Evolutionary conservation across 1,140 invertebrate genomes (phyloP), one percentile per base, ranked within the genome.

Genomic region (Musca domestica): DNA sequence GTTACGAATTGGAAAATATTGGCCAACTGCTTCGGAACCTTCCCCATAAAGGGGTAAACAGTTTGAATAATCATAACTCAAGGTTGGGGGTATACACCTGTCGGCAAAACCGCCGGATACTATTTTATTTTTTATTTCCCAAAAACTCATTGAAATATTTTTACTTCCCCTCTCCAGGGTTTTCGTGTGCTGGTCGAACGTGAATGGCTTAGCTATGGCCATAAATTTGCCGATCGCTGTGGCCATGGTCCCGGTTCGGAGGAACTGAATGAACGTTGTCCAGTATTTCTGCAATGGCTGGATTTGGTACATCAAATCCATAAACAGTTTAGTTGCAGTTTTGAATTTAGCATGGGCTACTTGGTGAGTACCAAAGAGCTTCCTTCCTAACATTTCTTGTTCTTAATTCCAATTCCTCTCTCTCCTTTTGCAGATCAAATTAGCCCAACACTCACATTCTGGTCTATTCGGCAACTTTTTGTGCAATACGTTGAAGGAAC

Each of bases 251-350:
- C 92, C 17, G 89, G 90, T 20, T 87, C 86, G 2, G 93, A 95
- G 69, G 95, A 98, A 77, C 84, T 87, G 0, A 97, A 96, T 83
- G 96, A 99, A 83, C 85, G 85, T 19, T 96, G 94, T 81, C 98
- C 98, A 15, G 94, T 99, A 68, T 99, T 99, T 84, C 84, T 99
- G 49, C 97, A 99, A 82, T 99, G 96, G 95, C 85, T 99, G 4
- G 97, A 99, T 79, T 95, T 95, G 77, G 91, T 99, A 0, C 92
- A 98, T 84, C 97, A 99, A 83, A 84, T 99, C 54, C 86, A 92
- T 69, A 74, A 83, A 69, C 95, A 98, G 84, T 98, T 94, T 83
- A 93, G 94, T 3, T 94, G 92, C 81, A 90, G 90, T 75, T 99
- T 99, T 85, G 92, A 99, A 85, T 98, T 98, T 84, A 97, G 95